Conservation (phyloP, 2,113 vertebrate genomes). For the Platichthys flesus region DNA sequence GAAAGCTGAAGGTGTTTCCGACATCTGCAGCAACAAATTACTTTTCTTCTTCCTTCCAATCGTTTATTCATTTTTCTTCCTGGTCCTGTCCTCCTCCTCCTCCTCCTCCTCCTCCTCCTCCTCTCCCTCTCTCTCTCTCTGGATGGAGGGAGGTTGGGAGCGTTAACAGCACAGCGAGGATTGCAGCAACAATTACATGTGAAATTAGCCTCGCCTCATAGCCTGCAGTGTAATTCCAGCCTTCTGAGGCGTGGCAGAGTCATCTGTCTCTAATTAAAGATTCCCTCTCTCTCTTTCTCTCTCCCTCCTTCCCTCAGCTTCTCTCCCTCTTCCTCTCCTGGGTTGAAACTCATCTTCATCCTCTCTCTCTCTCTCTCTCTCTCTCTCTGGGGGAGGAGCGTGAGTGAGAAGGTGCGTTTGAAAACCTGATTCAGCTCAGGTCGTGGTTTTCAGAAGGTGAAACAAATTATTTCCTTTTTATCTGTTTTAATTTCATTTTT, state of each 20-base stretch:
- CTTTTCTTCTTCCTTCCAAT: conserved; percentile 27
- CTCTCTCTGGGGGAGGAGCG: not conserved
- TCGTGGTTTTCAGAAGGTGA: conserved; percentile 35
- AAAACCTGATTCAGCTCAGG: conserved; percentile 23
- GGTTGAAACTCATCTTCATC: conserved; percentile 38
- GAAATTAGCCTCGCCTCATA: conserved; percentile 78
- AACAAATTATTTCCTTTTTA: conserved; percentile 13
- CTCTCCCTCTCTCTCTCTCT: not conserved
- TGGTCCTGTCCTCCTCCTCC: no score
- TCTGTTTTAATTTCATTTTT: not conserved
- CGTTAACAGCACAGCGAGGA: conserved; percentile 61
- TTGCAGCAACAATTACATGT: conserved; percentile 78
- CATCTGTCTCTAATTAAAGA: conserved; percentile 82
- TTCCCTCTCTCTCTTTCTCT: conserved; percentile 38
- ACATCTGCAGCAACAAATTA: conserved; percentile 24
- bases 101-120: no score
- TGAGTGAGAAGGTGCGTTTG: not conserved
- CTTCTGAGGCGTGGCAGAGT: conserved; percentile 78
- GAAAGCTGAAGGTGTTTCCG: not conserved
- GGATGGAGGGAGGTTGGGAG: conserved; percentile 47
- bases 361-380: conserved; percentile 24
- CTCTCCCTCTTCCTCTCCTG: conserved; percentile 21
- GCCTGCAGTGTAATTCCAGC: conserved; percentile 80
- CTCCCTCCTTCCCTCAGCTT: conserved; percentile 3
- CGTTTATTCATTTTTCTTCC: not conserved